A percentile compares a stretch with the other conserved stretches of the same genome.
Evolutionary conservation across 2,797 vertebrate species (phyloP).

Genomic region (Rhinophrynus dorsalis): DNA sequence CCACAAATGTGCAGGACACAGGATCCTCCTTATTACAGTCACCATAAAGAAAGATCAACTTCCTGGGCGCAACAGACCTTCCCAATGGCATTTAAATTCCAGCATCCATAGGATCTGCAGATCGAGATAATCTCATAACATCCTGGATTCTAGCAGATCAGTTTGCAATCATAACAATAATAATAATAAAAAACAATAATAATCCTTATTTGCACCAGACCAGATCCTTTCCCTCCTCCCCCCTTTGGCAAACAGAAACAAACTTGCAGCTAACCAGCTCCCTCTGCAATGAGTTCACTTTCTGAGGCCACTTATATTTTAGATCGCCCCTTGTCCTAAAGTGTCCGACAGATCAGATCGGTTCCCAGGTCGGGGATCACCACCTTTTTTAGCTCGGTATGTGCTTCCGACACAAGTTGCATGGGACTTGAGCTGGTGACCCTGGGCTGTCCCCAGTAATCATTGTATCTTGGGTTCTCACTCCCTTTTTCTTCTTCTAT

Average conservation of each 20-base stretch:
- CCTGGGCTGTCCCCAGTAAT: neutral
- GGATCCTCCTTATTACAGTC: no score
- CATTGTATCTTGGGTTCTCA: conserved; percentile 20
- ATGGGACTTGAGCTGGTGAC: neutral
- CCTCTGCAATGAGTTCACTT: neutral
- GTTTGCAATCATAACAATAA: neutral
- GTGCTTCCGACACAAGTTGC: neutral
- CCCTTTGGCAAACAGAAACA: neutral
- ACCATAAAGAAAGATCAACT: no score
- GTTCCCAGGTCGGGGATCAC: no score
- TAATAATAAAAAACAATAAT: no score
- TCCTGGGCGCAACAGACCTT: no score
- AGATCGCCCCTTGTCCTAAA: neutral
- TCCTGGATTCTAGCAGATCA: neutral
- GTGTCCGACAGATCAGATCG: neutral
- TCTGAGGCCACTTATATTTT: neutral
- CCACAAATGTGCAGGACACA: no score
- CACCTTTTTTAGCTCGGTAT: no score
- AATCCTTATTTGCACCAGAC: no score
- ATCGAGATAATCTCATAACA: neutral
- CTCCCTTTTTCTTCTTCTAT: neutral
- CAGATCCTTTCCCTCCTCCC: neutral
- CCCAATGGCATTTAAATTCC: neutral
- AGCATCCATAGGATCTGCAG: neutral
- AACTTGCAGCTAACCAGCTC: neutral